These are phyloP conservation scores for Sebastes glaucus DNA, from an alignment of 2,797 vertebrate species.

Conservation along the genomic window DNA sequence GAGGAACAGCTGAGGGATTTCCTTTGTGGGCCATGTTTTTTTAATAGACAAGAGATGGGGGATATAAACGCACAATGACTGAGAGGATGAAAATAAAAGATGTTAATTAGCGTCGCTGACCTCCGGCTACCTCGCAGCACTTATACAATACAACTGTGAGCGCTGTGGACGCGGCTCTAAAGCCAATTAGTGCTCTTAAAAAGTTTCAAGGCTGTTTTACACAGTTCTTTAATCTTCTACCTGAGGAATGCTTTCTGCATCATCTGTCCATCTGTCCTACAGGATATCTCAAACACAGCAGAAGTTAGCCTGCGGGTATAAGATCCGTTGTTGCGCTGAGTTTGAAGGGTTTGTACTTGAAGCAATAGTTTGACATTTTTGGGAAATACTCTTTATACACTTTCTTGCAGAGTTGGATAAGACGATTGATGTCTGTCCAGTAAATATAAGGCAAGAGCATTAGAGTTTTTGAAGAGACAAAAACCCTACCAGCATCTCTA, in stretches of 20 bases:
- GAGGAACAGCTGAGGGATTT: conserved; percentile 34
- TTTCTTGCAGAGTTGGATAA: not conserved
- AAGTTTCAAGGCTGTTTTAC: conserved; percentile 22
- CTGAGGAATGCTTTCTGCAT: conserved; percentile 2
- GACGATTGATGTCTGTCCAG: not conserved
- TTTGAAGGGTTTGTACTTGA: not conserved
- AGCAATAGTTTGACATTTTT: not conserved
- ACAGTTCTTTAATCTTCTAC: conserved; percentile 11
- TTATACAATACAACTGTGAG: conserved; percentile 26
- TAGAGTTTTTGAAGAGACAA: not conserved
- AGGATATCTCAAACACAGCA: not conserved
- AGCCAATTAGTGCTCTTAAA: conserved; percentile 38
- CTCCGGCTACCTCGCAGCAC: conserved; percentile 17
- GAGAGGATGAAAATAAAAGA: conserved; percentile 46
- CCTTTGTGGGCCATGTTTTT: conserved; percentile 36
- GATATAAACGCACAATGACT: conserved; percentile 19
- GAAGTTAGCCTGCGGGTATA: too few species aligned
- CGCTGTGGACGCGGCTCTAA: not conserved
- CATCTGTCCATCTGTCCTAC: not conserved
- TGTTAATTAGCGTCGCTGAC: conserved; percentile 45
- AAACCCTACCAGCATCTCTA: not conserved
- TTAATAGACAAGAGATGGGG: conserved; percentile 30
- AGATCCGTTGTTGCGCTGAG: not conserved
- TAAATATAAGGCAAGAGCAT: not conserved
- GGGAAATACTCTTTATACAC: not conserved